Base-by-base conservation (phyloP, 1,140 invertebrate species). In the Chironomus tepperi region DNA sequence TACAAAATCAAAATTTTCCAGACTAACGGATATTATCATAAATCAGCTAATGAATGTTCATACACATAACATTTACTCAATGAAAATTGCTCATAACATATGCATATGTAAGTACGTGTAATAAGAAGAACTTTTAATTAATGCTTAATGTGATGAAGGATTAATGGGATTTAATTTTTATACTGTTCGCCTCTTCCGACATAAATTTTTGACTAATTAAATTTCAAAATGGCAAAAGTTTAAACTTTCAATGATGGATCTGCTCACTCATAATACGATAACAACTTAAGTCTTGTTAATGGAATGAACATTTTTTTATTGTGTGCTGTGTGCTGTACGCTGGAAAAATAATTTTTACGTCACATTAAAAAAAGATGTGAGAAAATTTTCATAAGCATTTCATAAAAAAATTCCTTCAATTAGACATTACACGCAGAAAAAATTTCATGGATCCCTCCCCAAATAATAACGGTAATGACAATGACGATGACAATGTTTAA, bases 91-190 rank as follows among this genome's bases (percentile, higher is more conserved):
- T 34, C 24, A 34, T 34, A 34, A 34, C 24, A 34, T 34, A 34
- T 34, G 24, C 24, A 34, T n/a, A n/a, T 34, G 24, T n/a, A 57
- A 15, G 47, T 12, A 57, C 12, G 47, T 34, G 12, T 57, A n/a
- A 57, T n/a, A 57, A n/a, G 47, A 57, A n/a, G n/a, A 57, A 57
- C 47, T 57, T 57, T 57, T 57, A 57, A 57, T 57, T 57, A 57
- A 57, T 57, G 47, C 47, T n/a, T 57, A 57, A 57, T 57, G 47
- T 57, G 47, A 57, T 57, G 47, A 57, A 57, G 47, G 47, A 57
- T 57, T 57, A 57, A 57, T 57, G 47, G 47, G 47, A 57, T 57
- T 57, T 57, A 57, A n/a, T 57, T 57, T 57, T n/a, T n/a, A 12
- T 57, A 12, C 10, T 57, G 24, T 34, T 34, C 24, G 24, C 5